Percentiles rank a stretch among this genome's conserved stretches.
Conservation (phyloP, 2,888 invertebrate species). For the Fragum fragum region DNA sequence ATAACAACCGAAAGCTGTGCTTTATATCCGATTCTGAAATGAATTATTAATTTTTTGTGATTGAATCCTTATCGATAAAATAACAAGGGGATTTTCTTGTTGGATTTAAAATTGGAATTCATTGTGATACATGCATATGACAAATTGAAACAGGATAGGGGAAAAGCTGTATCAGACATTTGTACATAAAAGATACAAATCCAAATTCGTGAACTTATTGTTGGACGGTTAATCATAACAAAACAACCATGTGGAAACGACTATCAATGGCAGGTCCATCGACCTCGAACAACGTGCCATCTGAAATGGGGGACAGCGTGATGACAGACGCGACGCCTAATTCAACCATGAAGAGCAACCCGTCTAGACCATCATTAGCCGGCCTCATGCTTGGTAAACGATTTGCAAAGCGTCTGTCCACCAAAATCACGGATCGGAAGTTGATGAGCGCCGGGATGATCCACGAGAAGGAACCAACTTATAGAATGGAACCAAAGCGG, state of each 20-base stretch:
- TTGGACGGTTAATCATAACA: not conserved
- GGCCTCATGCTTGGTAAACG: constrained; percentile 74
- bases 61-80: not conserved
- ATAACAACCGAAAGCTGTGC: not conserved
- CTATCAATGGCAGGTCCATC: constrained; percentile 27
- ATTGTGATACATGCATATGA: too few relatives aligned
- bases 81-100: not conserved
- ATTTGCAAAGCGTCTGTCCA: constrained; percentile 73
- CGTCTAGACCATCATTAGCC: constrained; percentile 66
- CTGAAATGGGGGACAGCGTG: constrained; percentile 42
- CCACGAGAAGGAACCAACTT: constrained; percentile 75
- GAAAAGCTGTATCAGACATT: too few relatives aligned
- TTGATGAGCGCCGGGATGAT: constrained; percentile 46
- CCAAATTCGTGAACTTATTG: too few relatives aligned
- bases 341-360: constrained; percentile 8
- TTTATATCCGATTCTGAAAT: not conserved
- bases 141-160: too few relatives aligned
- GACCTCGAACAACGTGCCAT: constrained; percentile 7
- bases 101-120: not conserved
- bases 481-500: constrained; percentile 76
- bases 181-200: too few relatives aligned
- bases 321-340: constrained; percentile 39
- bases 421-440: constrained; percentile 50
- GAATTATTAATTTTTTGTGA: not conserved
- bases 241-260: constrained; percentile 19